These are phyloP conservation scores for Burhinus bistriatus DNA, from an alignment of 2,113 vertebrate genomes.

Conservation along the genomic window DNA sequence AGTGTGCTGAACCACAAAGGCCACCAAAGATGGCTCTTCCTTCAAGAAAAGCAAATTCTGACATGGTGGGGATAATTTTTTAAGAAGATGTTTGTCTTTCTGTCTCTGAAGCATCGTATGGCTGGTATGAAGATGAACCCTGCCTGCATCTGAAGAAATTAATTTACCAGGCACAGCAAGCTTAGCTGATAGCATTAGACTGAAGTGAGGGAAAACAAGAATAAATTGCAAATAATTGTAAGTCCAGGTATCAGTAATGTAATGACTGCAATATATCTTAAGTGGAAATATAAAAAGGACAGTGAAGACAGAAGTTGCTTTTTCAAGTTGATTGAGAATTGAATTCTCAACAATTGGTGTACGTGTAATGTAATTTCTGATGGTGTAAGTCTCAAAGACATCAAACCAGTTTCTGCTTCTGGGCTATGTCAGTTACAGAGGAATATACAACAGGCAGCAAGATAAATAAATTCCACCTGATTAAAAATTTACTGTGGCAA, in stretches of 20 bases:
- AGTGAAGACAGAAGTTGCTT: background rate
- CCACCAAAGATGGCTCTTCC: background rate
- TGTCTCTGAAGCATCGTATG: background rate
- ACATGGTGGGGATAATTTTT: background rate
- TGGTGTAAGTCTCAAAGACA: background rate
- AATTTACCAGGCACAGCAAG: background rate
- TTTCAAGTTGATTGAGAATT: background rate
- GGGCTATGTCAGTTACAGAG: background rate
- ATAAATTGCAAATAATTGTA: background rate
- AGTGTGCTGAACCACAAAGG: background rate
- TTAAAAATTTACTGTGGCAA: background rate
- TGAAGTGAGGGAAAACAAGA: background rate
- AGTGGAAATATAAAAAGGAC: background rate
- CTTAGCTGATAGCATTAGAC: background rate
- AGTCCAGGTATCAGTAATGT: background rate
- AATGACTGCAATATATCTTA: background rate
- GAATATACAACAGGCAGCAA: background rate
- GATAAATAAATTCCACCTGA: background rate
- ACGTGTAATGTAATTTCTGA: background rate
- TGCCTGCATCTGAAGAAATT: background rate
- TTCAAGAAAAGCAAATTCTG: background rate
- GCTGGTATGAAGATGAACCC: background rate
- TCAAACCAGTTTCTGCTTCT: background rate
- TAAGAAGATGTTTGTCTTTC: background rate
- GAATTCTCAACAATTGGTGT: background rate